A percentile compares a stretch with the other conserved stretches of the same genome.
Evolutionary conservation across 2,888 invertebrate species (phyloP).

Genomic region (Polymixis flavicincta): DNA sequence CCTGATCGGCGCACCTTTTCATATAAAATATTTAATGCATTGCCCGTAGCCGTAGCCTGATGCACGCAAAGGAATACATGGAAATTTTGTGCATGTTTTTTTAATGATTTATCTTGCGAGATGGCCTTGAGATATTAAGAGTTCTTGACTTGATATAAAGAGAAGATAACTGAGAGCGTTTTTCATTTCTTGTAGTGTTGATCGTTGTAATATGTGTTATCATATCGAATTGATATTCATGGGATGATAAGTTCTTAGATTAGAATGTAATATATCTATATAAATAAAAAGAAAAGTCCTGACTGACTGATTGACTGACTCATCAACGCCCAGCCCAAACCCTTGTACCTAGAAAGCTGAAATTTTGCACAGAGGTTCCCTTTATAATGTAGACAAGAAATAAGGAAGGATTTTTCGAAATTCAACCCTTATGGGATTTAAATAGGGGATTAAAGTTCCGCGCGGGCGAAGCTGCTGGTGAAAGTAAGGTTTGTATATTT

Average conservation of each 20-base stretch:
- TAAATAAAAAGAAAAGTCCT: no score
- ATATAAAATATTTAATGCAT: slow-evolving; percentile 44
- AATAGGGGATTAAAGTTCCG: no score
- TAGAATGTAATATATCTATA: neutral
- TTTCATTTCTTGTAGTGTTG: neutral
- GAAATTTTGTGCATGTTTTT: slow-evolving; percentile 23
- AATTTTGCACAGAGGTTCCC: no score
- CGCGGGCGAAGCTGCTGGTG: no score
- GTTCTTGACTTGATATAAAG: slow-evolving; percentile 18
- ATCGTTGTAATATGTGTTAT: neutral
- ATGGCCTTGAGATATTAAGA: slow-evolving; percentile 25
- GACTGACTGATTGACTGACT: no score
- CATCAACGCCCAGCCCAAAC: no score
- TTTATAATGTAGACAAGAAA: no score
- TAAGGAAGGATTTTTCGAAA: no score
- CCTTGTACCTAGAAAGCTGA: no score
- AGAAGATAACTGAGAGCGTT: neutral
- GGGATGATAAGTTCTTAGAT: neutral
- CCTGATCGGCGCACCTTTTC: slow-evolving; percentile 51
- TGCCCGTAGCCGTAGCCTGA: slow-evolving; percentile 30
- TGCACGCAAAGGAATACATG: slow-evolving; percentile 34
- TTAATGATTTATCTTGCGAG: slow-evolving; percentile 8
- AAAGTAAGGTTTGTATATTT: neutral
- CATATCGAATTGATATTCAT: neutral
- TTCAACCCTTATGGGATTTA: no score